phyloP scores from a whole-genome alignment of 2,888 invertebrate species.

The Ferrisia virgata region DNA sequence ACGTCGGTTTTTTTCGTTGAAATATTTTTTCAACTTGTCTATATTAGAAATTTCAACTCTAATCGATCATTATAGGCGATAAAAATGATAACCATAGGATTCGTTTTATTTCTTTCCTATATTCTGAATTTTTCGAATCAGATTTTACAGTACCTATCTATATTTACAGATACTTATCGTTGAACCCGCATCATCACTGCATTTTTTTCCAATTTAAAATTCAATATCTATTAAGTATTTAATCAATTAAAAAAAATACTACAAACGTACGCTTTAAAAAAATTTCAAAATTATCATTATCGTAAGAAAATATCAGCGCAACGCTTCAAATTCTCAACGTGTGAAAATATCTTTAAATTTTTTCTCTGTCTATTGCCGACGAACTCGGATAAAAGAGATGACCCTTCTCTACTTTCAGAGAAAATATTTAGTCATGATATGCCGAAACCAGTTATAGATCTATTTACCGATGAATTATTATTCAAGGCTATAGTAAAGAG shows the following conservation, averaged over 20 bases:
- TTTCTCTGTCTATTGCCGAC: neutral
- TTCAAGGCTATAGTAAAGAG: neutral
- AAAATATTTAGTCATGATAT: slow-evolving; percentile 14
- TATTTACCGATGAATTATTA: slow-evolving; percentile 8
- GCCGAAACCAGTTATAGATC: slow-evolving; percentile 17
- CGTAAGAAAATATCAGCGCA: too few relatives aligned
- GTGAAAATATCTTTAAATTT: neutral
- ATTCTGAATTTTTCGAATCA: too few relatives aligned
- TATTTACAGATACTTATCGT: too few relatives aligned
- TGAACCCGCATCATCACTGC: too few relatives aligned
- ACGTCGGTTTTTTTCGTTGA: too few relatives aligned
- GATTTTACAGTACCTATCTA: too few relatives aligned
- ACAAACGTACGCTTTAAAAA: neutral
- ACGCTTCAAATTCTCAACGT: neutral
- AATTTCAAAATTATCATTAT: neutral
- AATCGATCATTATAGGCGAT: too few relatives aligned
- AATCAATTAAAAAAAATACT: neutral
- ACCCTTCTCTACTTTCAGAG: slow-evolving; percentile 3
- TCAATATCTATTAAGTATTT: neutral
- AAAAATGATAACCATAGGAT: too few relatives aligned
- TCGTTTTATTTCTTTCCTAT: too few relatives aligned
- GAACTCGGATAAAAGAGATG: neutral
- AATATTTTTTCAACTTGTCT: too few relatives aligned
- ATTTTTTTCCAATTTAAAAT: neutral
- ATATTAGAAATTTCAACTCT: too few relatives aligned